Base-by-base conservation (phyloP, 2,888 invertebrate species). In the Macaria notata region DNA sequence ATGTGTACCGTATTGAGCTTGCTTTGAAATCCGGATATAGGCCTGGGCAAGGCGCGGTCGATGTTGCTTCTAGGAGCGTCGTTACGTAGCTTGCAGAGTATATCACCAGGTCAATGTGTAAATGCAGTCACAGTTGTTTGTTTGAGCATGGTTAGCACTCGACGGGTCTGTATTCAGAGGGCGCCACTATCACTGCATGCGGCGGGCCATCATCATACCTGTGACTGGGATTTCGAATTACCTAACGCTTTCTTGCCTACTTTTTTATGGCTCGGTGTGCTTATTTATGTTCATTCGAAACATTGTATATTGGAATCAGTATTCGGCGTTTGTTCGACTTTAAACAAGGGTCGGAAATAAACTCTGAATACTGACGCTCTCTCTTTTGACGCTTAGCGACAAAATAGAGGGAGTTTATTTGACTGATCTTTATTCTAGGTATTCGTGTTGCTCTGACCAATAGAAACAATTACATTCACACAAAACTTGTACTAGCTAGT, bases 231-330 rank as follows among this genome's bases (percentile, higher is more conserved):
- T 86, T 88, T 88, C 83, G 80, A 84, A 79, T 78, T 81, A 86
- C 85, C 85, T 86, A 82, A 78, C 78, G 88, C 86, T 88, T 86
- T 83, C 78, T 81, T 79, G 84, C 87, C 84, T 85, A 61, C 73
- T 81, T 83, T 79, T 84, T 80, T 82, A 86, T 87, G 88, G 86
- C 87, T 92, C 86, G 83, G 86, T 92, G 91, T 90, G 89, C 88
- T 88, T 87, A 78, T 84, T 78, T 84, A 50, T 58, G 81, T 84
- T 80, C 68, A 75, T 68, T 70, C 43, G 71, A 66, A 65, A 67
- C 56, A 64, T 60, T 64, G 52, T 59, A 60, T 56, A 56, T 55
- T 56, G 56, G 48, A 44, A 33, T 39, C 46, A 49, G 39, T 56
- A 42, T 50, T 60, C 43, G 9, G 53, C 33, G 55, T 52, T 49